These are phyloP conservation scores for Piaya cayana DNA, from an alignment of 2,113 vertebrate genomes.

Conservation along the genomic window DNA sequence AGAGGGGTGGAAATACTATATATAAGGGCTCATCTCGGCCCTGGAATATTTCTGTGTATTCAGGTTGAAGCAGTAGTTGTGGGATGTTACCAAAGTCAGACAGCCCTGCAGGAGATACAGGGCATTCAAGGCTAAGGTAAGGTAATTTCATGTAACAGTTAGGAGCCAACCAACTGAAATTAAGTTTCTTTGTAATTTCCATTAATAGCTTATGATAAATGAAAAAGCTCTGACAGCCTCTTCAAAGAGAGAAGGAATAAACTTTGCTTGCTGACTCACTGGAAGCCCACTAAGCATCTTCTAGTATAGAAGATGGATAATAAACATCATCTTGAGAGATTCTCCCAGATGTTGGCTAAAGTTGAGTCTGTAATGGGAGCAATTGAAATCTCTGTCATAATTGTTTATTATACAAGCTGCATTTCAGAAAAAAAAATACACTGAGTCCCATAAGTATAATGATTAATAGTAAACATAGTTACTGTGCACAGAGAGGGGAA, in stretches of 20 bases:
- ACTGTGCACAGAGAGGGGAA: not conserved
- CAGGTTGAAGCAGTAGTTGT: not conserved
- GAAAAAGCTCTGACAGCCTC: not conserved
- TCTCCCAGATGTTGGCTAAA: constrained; percentile 9
- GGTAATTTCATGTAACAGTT: not conserved
- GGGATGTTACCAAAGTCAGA: not conserved
- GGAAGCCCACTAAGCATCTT: not conserved
- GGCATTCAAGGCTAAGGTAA: not conserved
- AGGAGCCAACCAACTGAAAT: not conserved
- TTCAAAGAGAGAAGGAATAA: not conserved
- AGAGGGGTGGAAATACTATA: not conserved
- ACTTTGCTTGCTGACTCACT: not conserved
- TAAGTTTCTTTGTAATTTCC: not conserved
- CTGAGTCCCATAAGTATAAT: not conserved
- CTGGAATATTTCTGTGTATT: not conserved
- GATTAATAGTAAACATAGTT: not conserved
- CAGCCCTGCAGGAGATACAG: not conserved
- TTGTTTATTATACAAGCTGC: not conserved
- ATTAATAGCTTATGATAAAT: not conserved
- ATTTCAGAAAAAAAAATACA: not conserved
- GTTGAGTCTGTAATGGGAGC: not conserved
- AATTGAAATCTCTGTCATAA: not conserved
- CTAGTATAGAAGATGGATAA: not conserved
- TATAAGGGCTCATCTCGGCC: not conserved
- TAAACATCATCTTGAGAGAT: not conserved